phyloP scores from a whole-genome alignment of 2,797 vertebrate genomes.

The Eleutherodactylus coqui region DNA sequence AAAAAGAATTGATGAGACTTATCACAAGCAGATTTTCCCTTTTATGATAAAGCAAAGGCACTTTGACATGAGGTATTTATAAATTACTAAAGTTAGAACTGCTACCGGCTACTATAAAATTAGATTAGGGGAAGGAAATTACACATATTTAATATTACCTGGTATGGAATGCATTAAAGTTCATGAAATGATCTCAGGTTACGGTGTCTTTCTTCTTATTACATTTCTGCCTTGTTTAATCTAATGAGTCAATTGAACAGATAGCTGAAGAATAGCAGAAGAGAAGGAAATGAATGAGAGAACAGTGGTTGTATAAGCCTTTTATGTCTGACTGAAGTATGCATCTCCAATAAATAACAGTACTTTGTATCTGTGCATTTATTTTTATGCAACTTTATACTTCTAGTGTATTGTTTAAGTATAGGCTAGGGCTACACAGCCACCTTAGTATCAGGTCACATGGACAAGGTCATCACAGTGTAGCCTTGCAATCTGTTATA shows the following conservation, averaged over 20 bases:
- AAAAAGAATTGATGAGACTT: constrained; percentile 60
- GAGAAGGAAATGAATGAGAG: constrained; percentile 14
- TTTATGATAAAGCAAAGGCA: constrained; percentile 62
- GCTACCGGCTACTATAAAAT: constrained; percentile 61
- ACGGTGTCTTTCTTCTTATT: constrained; percentile 42
- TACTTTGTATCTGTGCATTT: background rate
- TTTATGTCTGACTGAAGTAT: background rate
- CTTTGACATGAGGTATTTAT: constrained; percentile 61
- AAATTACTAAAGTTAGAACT: constrained; percentile 57
- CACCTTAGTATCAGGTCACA: too few relatives aligned
- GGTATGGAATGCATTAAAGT: constrained; percentile 50
- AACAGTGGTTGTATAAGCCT: background rate
- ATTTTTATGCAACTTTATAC: background rate
- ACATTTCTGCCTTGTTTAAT: constrained; percentile 48
- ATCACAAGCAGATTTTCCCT: constrained; percentile 58
- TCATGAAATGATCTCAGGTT: constrained; percentile 56
- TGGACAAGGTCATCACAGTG: too few relatives aligned
- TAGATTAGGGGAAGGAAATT: constrained; percentile 62
- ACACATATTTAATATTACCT: constrained; percentile 64
- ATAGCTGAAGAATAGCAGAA: background rate
- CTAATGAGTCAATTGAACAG: constrained; percentile 36
- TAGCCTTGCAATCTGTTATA: too few relatives aligned
- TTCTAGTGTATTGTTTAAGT: too few relatives aligned
- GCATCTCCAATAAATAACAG: background rate
- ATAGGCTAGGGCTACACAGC: too few relatives aligned